Evolutionary conservation across 1,140 invertebrate species (phyloP), one percentile per base, ranked within the genome.

Genomic region (Drosophila melanica): DNA sequence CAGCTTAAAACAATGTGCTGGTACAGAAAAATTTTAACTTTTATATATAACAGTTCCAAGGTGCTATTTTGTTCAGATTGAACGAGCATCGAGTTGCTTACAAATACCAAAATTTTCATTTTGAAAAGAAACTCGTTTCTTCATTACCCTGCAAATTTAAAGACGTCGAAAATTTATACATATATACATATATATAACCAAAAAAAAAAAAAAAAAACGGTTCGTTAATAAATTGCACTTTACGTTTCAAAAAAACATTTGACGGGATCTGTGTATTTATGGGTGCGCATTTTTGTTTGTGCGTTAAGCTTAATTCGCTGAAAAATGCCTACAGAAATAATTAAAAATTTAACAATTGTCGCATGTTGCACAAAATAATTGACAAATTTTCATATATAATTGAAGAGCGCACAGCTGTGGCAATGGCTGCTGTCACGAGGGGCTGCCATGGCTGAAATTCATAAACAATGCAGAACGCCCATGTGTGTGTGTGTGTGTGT

Each of bases 371-470:
- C 84, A 89, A 89, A 89, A 89, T 89, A 89, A 89, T 89, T 89
- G 84, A 89, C 84, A 89, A 89, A 89, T 89, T 89, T 89, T 89
- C 84, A 89, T 89, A 89, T 89, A 89, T 89, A 89, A 89, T 89
- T 89, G 85, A 89, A 72, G 79, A 86, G 79, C 62, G 79, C 76
- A 66, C 82, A 87, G 82, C 82, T 87, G 82, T 68, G 64, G 54
- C 72, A 58, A 41, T 65, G 39, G 76, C 48, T 53, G 65, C 82
- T 87, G 81, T 86, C 82, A 81, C 66, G 66, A 72, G 81, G 82
- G 81, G 67, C 71, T 71, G 75, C 50, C 72, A 71, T 37, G 59
- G 41, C 27, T 79, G 84, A 77, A 89, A 82, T 79, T 76, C 82
- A 87, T 87, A 87, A 87, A 87, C 82, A 87, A 89, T 87, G 65